phyloP scores from a whole-genome alignment of 2,113 vertebrate genomes.

The Lontra canadensis region DNA sequence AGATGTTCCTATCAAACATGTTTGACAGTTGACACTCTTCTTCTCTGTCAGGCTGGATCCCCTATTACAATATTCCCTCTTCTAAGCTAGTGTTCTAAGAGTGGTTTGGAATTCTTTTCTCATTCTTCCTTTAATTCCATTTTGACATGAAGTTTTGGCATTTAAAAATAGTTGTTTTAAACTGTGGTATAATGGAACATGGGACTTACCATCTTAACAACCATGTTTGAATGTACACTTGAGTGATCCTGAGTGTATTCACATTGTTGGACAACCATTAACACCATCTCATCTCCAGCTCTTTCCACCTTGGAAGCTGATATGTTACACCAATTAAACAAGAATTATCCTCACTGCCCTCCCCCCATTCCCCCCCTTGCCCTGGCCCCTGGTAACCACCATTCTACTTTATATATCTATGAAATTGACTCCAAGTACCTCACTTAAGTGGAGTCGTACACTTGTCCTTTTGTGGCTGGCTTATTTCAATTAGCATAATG shows the following conservation, averaged over 20 bases:
- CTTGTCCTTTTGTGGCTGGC: not conserved
- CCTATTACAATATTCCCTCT: not conserved
- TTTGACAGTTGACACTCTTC: not conserved
- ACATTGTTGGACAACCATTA: not conserved
- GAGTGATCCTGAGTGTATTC: not conserved
- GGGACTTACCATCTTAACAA: not conserved
- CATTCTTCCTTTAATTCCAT: not conserved
- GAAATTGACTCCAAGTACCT: not conserved
- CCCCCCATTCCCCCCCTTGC: accelerated
- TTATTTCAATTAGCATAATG: not conserved
- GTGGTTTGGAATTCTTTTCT: not conserved
- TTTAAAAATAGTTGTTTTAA: not conserved
- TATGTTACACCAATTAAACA: not conserved
- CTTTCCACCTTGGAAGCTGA: not conserved
- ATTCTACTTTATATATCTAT: not conserved
- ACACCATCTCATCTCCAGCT: not conserved
- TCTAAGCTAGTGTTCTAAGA: not conserved
- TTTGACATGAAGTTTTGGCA: not conserved
- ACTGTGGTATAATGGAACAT: not conserved
- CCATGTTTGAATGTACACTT: not conserved
- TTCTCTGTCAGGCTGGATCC: not conserved
- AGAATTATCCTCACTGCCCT: not conserved
- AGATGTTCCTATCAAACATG: not conserved
- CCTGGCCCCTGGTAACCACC: not conserved
- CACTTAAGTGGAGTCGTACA: not conserved